Evolutionary conservation across 2,113 vertebrate species (phyloP), one percentile per base, ranked within the genome.

Genomic region (Propithecus coquereli): DNA sequence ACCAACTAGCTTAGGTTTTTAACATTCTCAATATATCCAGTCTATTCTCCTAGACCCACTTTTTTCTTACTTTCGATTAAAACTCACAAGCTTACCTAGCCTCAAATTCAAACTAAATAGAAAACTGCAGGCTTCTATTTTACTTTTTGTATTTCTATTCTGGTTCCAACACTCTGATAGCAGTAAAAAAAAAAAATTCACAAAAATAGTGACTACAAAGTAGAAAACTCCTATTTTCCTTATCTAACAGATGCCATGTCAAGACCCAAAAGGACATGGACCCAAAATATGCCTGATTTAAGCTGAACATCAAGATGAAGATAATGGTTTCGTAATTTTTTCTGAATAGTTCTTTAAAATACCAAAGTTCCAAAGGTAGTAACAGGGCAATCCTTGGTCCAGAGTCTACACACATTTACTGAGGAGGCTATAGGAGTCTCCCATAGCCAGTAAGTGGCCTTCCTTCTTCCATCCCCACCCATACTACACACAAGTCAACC

Each of bases 81-180:
- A 96, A 91, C n/a, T 22, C 45, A 81, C 27, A 81, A 43, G 40
- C 4, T 40, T 83, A 87, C 20, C 9, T 27, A 81, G 34, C 40
- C 85, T 97, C 47, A 92, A 92, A 63, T 77, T 82, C 61, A 97
- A 70, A 93, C 68, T 87, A 71, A 95, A 73, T 11, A 40, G 30
- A 94, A 81, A 95, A 22, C 43, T 63, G 30, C 10, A 57, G 32
- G 57, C 27, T 96, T 92, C 52, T 87, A 50, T 63, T 93, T 74
- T 43, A 92, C 17, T 37, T 87, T 74, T 76, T 52, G 52, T 43
- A 94, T 96, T 92, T 83, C 61, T 34, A 71, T 84, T 95, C 80
- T 93, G 45, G 82, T 5, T 90, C 79, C 8, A 8, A 90, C 5
- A 73, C 27, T 23, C 87, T 94, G 54, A 22, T 16, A 87, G 66